Base-by-base conservation (phyloP, 2,888 invertebrate species). In the Tetragnatha montana region DNA sequence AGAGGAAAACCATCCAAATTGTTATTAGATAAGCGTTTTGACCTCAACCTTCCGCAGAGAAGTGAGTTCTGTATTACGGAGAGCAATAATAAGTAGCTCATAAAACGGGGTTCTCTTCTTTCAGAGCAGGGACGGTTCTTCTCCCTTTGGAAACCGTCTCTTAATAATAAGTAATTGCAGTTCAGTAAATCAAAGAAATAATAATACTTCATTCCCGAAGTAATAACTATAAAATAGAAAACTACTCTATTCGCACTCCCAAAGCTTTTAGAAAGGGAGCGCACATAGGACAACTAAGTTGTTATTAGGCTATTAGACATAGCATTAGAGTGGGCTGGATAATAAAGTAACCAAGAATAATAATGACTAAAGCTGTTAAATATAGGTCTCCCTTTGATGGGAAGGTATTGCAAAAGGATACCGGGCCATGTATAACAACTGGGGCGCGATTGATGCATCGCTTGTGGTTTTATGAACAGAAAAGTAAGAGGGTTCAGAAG, bases 151-250 rank as follows among this genome's bases (percentile, higher is more conserved):
- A 51, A 50, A 49, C 50, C 74, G 50, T 74, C 50, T 22, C 74
- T 74, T 60, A 82, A 82, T 60, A 82, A 82, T 82, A 82, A 82
- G 73, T 35, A 82, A 82, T 70, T 81, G 35, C 71, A n/a, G 49
- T 71, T 78, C 78, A 60, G 49, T 47, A 80, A 80, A 68, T 80
- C 47, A 69, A 49, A 69, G 50, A 49, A 71, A 49, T 81, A 81
- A 70, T 81, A 81, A 70, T 70, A 70, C 49, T 81, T 70, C 81
- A n/a, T 74, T 74, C 60, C 60, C 17, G 10, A 73, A 22, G 12
- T 19, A 60, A 22, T 22, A 71, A 21, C 49, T 74, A 51, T 51
- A 82, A 82, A 82, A 74, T 82, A 60, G 17, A 35, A 60, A 78
- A 68, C 60, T 35, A 19, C 60, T 78, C 78, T 60, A 21, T 10